phyloP scores from a whole-genome alignment of 2,888 invertebrate species.

The Sinodicranocentrus sp. region DNA sequence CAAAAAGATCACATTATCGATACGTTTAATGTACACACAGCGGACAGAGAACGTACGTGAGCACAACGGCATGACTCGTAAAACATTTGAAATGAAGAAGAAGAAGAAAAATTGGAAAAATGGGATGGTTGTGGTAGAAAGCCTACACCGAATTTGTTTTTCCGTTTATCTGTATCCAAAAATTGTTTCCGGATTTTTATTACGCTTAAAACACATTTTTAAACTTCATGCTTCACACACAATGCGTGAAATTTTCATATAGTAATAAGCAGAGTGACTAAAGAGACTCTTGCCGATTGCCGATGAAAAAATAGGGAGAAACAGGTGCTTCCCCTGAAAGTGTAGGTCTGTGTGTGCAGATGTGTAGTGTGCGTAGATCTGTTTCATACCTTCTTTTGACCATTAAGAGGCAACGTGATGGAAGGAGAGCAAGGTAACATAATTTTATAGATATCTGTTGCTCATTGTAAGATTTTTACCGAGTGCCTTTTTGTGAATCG shows the following conservation, averaged over 20 bases:
- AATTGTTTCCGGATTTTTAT: conserved; percentile 56
- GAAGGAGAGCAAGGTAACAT: too few relatives aligned
- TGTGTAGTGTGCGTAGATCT: neutral
- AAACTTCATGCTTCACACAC: conserved; percentile 36
- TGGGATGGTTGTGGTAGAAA: neutral
- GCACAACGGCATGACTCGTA: neutral
- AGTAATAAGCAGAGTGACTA: neutral
- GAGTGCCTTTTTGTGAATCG: too few relatives aligned
- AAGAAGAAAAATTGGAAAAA: neutral
- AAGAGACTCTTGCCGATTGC: neutral
- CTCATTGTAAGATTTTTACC: too few relatives aligned
- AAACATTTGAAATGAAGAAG: neutral
- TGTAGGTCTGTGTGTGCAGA: neutral
- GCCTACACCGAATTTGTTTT: conserved; percentile 36
- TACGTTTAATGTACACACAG: neutral
- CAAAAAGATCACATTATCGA: too few relatives aligned
- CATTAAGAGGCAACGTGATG: too few relatives aligned
- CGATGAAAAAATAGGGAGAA: neutral
- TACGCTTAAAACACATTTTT: conserved; percentile 42
- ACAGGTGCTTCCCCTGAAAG: conserved; percentile 19
- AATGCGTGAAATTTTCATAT: conserved; percentile 41
- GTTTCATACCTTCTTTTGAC: neutral
- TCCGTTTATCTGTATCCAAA: conserved; percentile 9
- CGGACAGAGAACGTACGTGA: neutral
- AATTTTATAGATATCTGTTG: too few relatives aligned